phyloP scores from a whole-genome alignment of 2,113 vertebrate species.

The Hippocampus mohnikei region DNA sequence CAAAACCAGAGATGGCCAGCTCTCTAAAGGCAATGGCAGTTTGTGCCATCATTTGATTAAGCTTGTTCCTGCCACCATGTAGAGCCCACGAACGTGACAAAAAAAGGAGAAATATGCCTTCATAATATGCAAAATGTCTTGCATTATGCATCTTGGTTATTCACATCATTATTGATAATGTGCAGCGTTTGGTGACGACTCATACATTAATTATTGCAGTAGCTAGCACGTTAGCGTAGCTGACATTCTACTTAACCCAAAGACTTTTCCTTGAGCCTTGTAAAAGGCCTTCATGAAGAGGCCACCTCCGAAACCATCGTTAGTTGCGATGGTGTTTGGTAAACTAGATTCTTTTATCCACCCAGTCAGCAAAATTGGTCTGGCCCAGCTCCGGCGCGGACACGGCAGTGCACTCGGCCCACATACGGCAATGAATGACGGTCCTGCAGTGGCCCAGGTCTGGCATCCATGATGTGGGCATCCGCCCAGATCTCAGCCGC shows the following conservation, averaged over 20 bases:
- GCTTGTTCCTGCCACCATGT: conserved; percentile 74
- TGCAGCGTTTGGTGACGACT: conserved; percentile 86
- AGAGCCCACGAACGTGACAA: conserved; percentile 76
- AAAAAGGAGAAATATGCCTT: conserved; percentile 80
- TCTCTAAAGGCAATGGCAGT: conserved; percentile 61
- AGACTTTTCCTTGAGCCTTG: conserved; percentile 50
- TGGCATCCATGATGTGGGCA: too few species aligned
- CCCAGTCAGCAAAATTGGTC: too few species aligned
- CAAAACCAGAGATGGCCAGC: conserved; percentile 38
- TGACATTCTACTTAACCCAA: conserved; percentile 81
- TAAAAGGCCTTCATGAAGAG: neutral
- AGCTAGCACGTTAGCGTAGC: conserved; percentile 79
- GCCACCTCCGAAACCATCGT: neutral
- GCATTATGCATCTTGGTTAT: conserved; percentile 87
- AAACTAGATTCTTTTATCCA: neutral
- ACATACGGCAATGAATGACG: too few species aligned
- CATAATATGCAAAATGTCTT: conserved; percentile 82
- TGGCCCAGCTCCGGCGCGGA: too few species aligned
- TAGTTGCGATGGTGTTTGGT: neutral
- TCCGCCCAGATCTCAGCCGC: too few species aligned
- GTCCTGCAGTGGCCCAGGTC: too few species aligned
- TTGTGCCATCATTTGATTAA: conserved; percentile 78
- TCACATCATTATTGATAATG: conserved; percentile 89
- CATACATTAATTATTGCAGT: conserved; percentile 84
- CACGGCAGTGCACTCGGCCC: too few species aligned